Conservation (phyloP, 2,113 vertebrate genomes). For the Zosterops hypoxanthus region DNA sequence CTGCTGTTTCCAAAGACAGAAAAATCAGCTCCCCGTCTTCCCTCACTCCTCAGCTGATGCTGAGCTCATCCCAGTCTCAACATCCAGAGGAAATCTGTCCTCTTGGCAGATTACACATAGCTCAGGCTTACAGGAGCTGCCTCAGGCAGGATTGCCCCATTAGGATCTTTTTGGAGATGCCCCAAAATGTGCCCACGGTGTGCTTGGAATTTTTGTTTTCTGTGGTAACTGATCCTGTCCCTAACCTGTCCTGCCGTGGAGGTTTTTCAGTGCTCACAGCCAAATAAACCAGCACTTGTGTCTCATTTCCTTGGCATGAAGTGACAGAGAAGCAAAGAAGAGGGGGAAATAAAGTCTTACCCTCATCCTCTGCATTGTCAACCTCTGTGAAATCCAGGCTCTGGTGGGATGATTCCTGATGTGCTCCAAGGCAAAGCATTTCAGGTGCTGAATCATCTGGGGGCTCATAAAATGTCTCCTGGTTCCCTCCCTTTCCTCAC, state of each 20-base stretch:
- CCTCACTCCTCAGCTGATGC: background rate
- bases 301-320: background rate
- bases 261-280: background rate
- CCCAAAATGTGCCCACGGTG: background rate
- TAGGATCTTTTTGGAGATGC: background rate
- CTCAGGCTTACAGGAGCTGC: background rate
- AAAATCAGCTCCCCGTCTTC: background rate
- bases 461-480: background rate
- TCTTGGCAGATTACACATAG: background rate
- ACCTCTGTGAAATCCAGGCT: background rate
- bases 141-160: background rate
- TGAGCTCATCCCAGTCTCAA: background rate
- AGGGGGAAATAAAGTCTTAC: background rate
- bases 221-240: background rate
- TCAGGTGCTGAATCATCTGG: background rate
- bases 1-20: background rate
- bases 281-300: background rate
- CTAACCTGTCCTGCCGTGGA: background rate
- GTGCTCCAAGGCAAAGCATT: background rate
- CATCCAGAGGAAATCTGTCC: background rate
- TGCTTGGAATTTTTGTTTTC: background rate
- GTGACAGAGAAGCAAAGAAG: background rate
- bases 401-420: background rate
- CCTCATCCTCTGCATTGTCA: background rate
- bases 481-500: background rate